Evolutionary conservation across 2,113 vertebrate genomes (phyloP).

Genomic region (Eira barbara): DNA sequence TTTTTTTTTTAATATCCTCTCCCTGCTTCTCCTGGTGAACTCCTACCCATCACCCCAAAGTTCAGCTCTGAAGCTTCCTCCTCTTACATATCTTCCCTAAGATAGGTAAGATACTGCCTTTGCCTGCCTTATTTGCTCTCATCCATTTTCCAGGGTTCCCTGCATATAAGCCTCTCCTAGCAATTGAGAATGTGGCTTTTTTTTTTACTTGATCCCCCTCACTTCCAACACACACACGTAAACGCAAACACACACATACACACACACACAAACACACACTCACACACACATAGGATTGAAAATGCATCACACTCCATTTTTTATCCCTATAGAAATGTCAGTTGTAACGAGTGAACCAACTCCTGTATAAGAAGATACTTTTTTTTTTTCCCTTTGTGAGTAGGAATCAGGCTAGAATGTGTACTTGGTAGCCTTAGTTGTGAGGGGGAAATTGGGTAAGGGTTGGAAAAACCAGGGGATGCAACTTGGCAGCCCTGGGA

Average conservation of each 20-base stretch:
- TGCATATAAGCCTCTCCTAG: background rate
- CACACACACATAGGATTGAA: background rate
- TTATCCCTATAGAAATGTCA: background rate
- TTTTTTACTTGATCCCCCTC: background rate
- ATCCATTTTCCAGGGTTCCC: background rate
- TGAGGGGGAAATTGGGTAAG: background rate
- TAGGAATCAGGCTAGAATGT: background rate
- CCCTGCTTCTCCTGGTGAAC: background rate
- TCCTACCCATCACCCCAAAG: background rate
- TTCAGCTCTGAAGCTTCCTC: background rate
- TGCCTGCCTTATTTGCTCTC: background rate
- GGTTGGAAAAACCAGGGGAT: background rate
- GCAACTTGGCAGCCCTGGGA: background rate
- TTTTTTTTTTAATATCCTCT: background rate
- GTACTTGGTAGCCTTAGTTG: background rate
- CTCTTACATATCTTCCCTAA: background rate
- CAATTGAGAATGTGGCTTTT: background rate
- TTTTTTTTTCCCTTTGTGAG: background rate
- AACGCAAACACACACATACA: too few relatives aligned
- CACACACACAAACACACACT: background rate
- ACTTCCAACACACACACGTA: background rate
- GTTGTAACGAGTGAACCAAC: background rate
- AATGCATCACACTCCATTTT: background rate
- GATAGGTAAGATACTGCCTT: too few relatives aligned
- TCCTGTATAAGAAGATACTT: background rate